These are phyloP conservation scores for Numenius arquata DNA, from an alignment of 2,113 vertebrate genomes.

Conservation along the genomic window DNA sequence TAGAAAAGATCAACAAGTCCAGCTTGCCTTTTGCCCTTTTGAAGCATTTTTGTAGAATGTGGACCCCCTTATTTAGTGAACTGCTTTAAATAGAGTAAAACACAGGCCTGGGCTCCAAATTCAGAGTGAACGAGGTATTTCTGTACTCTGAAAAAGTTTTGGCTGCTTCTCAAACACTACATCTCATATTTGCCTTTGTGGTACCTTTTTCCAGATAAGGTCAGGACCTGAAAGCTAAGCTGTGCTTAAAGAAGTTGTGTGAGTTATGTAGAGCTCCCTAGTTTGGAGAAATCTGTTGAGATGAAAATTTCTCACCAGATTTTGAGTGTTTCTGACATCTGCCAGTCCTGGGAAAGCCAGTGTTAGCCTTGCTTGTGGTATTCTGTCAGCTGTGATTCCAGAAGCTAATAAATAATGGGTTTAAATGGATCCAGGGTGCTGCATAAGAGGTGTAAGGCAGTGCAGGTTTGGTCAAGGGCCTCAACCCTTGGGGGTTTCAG, in stretches of 20 bases:
- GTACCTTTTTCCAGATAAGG: constrained; percentile 8
- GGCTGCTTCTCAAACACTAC: not conserved
- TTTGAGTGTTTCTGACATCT: not conserved
- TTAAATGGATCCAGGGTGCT: not conserved
- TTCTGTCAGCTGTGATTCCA: not conserved
- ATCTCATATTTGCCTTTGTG: not conserved
- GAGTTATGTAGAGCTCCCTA: not conserved
- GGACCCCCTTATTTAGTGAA: not conserved
- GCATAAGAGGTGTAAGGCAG: not conserved
- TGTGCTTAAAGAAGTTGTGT: not conserved
- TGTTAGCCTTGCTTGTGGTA: not conserved
- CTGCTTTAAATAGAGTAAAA: not conserved
- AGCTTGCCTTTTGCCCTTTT: not conserved
- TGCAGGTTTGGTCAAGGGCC: not conserved
- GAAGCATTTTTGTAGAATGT: not conserved
- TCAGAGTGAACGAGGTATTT: not conserved
- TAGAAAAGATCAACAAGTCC: not conserved
- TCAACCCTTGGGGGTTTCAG: not conserved
- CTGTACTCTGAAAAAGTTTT: not conserved
- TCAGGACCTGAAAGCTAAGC: not conserved
- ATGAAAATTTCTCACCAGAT: not conserved
- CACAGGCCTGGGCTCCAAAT: not conserved
- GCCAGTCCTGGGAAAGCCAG: not conserved
- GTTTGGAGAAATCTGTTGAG: not conserved
- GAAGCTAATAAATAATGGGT: not conserved